These are phyloP conservation scores for Drosophila tripunctata DNA, from an alignment of 2,888 invertebrate species.

Conservation along the genomic window DNA sequence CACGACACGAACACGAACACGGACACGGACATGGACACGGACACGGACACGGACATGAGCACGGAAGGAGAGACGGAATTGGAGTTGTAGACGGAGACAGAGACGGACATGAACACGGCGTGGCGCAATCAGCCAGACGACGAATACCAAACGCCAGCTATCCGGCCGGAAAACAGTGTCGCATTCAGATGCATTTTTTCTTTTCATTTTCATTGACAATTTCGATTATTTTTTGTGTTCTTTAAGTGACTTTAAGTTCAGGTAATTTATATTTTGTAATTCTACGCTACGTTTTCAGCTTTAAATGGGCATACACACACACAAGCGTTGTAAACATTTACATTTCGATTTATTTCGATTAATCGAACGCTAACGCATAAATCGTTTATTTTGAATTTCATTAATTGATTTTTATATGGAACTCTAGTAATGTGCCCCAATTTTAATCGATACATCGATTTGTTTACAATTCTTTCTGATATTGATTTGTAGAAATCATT, in stretches of 20 bases:
- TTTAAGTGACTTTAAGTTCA: constrained; percentile 37
- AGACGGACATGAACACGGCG: constrained; percentile 39
- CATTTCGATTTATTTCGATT: no score
- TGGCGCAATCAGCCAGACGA: constrained; percentile 56
- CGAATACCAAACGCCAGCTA: constrained; percentile 43
- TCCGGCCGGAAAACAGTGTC: constrained; percentile 36
- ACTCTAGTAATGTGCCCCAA: no score
- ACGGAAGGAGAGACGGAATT: background rate
- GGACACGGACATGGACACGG: constrained; percentile 8
- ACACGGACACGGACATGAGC: constrained; percentile 2
- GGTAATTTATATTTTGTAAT: constrained; percentile 20
- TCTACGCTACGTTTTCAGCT: background rate
- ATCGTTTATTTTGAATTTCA: no score
- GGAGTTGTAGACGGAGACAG: constrained; percentile 7
- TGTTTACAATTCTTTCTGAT: no score
- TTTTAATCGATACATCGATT: no score
- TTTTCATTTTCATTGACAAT: background rate
- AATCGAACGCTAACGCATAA: no score
- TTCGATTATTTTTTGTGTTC: background rate
- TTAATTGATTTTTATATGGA: no score
- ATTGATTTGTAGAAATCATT: no score
- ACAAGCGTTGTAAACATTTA: no score
- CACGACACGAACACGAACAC: constrained; percentile 54
- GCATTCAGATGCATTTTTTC: constrained; percentile 41
- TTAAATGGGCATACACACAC: no score